phyloP scores from a whole-genome alignment of 2,888 invertebrate genomes.

The Venusia cambrica region DNA sequence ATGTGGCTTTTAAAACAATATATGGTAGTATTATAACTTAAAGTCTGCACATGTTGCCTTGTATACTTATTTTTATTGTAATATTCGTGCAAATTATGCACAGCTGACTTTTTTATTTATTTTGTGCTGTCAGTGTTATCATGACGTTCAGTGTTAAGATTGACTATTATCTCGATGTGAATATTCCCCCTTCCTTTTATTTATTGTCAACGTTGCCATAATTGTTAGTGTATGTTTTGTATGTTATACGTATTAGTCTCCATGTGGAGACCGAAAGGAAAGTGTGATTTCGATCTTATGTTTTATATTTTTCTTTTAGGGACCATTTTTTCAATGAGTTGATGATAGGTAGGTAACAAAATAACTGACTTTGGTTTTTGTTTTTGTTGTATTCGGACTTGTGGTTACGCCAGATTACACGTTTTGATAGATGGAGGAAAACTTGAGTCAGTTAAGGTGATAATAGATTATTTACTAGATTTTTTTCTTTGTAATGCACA shows the following conservation, averaged over 20 bases:
- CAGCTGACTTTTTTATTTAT: constrained; percentile 57
- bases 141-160: constrained; percentile 38
- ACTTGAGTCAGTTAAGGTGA: constrained; percentile 55
- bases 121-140: constrained; percentile 66
- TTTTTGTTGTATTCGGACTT: constrained; percentile 32
- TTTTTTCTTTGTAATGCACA: constrained; percentile 70
- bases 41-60: constrained; percentile 81
- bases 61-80: constrained; percentile 72
- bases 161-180: constrained; percentile 60
- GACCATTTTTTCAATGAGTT: constrained; percentile 70
- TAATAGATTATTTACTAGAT: constrained; percentile 65
- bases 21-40: constrained; percentile 73
- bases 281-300: constrained; percentile 73
- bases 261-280: constrained; percentile 50
- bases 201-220: constrained; percentile 81
- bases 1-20: constrained; percentile 72
- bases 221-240: constrained; percentile 77
- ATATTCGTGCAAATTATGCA: constrained; percentile 62
- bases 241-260: constrained; percentile 75
- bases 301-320: constrained; percentile 73
- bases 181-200: constrained; percentile 67
- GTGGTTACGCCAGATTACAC: constrained; percentile 65
- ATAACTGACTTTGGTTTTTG: constrained; percentile 44
- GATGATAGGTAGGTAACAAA: constrained; percentile 54
- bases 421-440: constrained; percentile 37